Evolutionary conservation across 2,888 invertebrate species (phyloP).

Genomic region (Calameuta idolon): DNA sequence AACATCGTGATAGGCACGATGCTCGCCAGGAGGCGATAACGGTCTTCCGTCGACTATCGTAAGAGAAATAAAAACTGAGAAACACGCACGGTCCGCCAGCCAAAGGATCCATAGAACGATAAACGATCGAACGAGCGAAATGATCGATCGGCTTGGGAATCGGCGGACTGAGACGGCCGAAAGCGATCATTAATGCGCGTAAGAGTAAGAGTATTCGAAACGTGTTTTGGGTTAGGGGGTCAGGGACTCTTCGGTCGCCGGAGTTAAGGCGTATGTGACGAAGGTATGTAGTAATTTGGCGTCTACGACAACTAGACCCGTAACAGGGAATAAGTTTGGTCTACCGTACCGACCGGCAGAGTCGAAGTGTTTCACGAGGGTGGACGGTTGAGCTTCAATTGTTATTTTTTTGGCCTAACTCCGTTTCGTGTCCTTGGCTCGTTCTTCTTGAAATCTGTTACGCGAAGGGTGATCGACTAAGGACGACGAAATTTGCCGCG

Average conservation of each 20-base stretch:
- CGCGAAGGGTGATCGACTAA: neutral
- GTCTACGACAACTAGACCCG: neutral
- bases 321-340: neutral
- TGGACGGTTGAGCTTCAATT: neutral
- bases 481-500: neutral
- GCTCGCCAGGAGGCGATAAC: neutral
- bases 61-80: neutral
- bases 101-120: too few species aligned
- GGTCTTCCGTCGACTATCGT: neutral
- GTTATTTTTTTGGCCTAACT: neutral
- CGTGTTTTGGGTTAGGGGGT: conserved; percentile 23
- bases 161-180: neutral
- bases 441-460: neutral
- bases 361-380: neutral
- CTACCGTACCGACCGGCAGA: neutral
- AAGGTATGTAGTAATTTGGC: neutral
- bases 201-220: conserved; percentile 16
- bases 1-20: neutral
- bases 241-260: conserved; percentile 23
- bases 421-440: neutral
- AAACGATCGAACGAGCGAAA: conserved; percentile 7
- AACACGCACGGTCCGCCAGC: neutral
- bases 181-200: conserved; percentile 5
- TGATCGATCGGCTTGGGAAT: neutral
- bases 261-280: neutral